phyloP scores from a whole-genome alignment of 2,113 vertebrate genomes.

The Apteryx owenii region DNA sequence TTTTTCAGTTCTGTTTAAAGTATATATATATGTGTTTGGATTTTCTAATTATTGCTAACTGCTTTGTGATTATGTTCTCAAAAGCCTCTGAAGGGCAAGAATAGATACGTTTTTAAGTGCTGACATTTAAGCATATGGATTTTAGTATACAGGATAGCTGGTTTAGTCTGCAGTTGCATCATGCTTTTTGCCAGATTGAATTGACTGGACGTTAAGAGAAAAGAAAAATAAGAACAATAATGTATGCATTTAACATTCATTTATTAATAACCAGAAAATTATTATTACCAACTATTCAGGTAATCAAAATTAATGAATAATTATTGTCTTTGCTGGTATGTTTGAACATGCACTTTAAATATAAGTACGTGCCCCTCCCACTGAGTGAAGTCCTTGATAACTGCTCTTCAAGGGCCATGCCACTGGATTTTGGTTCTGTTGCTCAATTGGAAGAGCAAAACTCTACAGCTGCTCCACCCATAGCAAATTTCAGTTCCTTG shows the following conservation, averaged over 20 bases:
- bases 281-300: neutral
- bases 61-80: neutral
- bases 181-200: neutral
- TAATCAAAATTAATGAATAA: neutral
- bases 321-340: neutral
- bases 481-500: neutral
- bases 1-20: neutral
- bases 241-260: neutral
- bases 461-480: conserved; percentile 18
- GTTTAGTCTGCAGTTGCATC: neutral
- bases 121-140: neutral
- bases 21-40: neutral
- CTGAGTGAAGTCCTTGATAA: neutral
- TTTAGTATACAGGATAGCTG: neutral
- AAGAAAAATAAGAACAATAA: neutral
- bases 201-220: neutral
- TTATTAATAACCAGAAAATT: neutral
- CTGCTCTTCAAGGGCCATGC: neutral
- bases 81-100: neutral
- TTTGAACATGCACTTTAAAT: neutral
- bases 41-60: neutral
- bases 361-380: neutral
- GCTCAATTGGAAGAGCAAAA: neutral
- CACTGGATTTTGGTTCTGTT: neutral
- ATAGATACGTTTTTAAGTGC: neutral